Base-by-base conservation (phyloP, 2,113 vertebrate genomes). In the Indri indri region DNA sequence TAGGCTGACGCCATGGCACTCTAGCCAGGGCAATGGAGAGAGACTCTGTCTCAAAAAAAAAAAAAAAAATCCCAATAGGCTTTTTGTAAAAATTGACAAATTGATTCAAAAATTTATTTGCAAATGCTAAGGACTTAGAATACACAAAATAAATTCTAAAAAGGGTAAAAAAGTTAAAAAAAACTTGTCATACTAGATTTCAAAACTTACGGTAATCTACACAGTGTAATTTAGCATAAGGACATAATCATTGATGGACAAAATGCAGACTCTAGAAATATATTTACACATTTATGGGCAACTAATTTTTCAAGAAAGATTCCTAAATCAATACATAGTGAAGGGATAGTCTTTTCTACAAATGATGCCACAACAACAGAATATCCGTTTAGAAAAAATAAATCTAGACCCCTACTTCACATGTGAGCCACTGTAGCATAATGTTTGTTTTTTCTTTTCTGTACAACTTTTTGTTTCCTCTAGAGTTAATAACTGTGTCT, bases 41-140 rank as follows among this genome's bases (percentile, higher is more conserved):
- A 50, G 47, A 59, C 20, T 59, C 57, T 59, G 57, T 59, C 57
- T 59, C 57, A 59, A 23, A 59, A 59, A 22, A 59, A 57, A 57
- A 1, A 57, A 59, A 59, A 59, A 87, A 95, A 87, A 95, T 50
- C 34, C 9, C 30, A 45, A 23, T 37, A 91, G 52, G 23, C 10
- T 66, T 74, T 92, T 40, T 76, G 25, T 57, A 68, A 34, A 88
- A 86, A 91, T 84, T 80, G 30, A 71, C 63, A 71, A 47, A 47
- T 27, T 57, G 63, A 88, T 92, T 92, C 5, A 65, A 91, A 87
- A 81, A 45, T 18, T 54, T 92, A 27, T 6, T 14, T 73, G 37
- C 84, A 88, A 95, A 92, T 87, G 76, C 84, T 95, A 74, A 82
- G 3, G 30, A 57, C 42, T 88, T 40, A 92, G 32, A 84, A 71